A percentile compares a stretch with the other conserved stretches of the same genome.
Evolutionary conservation across 30 jellyfish, hydroid and myxozoan species (phyloP).

Genomic region (Aurelia sp.): DNA sequence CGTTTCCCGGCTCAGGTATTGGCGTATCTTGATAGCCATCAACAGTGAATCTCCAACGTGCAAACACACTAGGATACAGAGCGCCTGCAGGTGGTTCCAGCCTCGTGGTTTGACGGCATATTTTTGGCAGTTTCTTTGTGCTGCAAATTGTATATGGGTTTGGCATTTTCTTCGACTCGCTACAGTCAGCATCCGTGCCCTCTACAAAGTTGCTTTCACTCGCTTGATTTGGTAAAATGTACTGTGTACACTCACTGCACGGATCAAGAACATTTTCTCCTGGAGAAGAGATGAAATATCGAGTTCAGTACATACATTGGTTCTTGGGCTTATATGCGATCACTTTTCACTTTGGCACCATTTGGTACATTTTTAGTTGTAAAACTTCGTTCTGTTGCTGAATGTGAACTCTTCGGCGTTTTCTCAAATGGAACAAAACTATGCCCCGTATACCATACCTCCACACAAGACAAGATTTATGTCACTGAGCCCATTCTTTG

Average conservation of each 20-base stretch:
- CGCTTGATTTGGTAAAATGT: conserved; percentile 5
- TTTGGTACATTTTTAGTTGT: too few relatives aligned
- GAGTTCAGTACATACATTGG: too few relatives aligned
- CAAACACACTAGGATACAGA: conserved; percentile 7
- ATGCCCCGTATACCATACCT: too few relatives aligned
- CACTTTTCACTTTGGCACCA: too few relatives aligned
- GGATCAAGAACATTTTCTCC: conserved; percentile 12
- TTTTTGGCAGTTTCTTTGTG: background rate
- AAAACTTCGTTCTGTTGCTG: too few relatives aligned
- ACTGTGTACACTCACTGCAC: conserved; percentile 20
- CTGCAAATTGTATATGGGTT: conserved; percentile 23
- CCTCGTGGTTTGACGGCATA: conserved; percentile 15
- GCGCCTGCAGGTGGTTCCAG: background rate
- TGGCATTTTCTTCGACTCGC: background rate
- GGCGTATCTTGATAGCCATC: conserved; percentile 19
- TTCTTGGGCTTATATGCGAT: too few relatives aligned
- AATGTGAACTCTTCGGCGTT: too few relatives aligned
- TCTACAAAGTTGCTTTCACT: conserved; percentile 11
- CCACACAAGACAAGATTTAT: too few relatives aligned
- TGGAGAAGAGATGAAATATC: background rate
- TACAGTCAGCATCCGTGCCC: conserved; percentile 5
- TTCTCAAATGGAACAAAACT: too few relatives aligned
- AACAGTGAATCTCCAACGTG: conserved; percentile 4
- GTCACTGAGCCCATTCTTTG: too few relatives aligned
- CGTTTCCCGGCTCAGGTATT: conserved; percentile 18